Evolutionary conservation across 2,113 vertebrate genomes (phyloP).

Genomic region (Brachypteracias leptosomus): DNA sequence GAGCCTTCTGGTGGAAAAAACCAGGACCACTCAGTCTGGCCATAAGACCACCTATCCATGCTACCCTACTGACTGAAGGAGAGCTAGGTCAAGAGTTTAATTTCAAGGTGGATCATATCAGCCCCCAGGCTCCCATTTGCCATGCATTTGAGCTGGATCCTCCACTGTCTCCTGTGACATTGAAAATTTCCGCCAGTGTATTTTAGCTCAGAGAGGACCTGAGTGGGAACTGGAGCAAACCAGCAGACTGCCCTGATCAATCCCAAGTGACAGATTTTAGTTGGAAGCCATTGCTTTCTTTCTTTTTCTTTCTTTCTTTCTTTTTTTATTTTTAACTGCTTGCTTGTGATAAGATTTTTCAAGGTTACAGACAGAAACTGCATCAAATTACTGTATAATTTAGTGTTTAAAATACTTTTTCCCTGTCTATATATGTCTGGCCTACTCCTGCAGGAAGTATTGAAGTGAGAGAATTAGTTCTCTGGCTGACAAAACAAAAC

Average conservation of each 20-base stretch:
- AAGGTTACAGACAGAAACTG: slow-evolving; percentile 19
- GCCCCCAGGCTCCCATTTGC: neutral
- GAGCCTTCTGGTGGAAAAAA: neutral
- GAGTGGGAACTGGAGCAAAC: neutral
- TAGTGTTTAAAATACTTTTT: slow-evolving; percentile 12
- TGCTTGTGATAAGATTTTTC: slow-evolving; percentile 25
- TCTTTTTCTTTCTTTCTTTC: neutral
- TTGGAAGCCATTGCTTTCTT: neutral
- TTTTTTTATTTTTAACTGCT: neutral
- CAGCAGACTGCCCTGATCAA: neutral
- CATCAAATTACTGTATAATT: slow-evolving; percentile 12
- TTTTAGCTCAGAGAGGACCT: neutral
- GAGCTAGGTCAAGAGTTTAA: neutral
- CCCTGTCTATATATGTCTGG: neutral
- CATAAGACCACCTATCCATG: neutral
- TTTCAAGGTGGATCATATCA: neutral
- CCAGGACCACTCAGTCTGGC: neutral
- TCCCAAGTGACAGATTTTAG: neutral
- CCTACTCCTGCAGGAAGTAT: neutral
- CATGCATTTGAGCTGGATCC: neutral
- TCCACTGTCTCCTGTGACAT: neutral
- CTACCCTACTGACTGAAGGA: neutral
- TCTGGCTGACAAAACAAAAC: neutral
- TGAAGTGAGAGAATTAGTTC: neutral
- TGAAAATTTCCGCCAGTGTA: neutral